Base-by-base conservation (phyloP, 2,113 vertebrate genomes). In the Tiliqua scincoides region DNA sequence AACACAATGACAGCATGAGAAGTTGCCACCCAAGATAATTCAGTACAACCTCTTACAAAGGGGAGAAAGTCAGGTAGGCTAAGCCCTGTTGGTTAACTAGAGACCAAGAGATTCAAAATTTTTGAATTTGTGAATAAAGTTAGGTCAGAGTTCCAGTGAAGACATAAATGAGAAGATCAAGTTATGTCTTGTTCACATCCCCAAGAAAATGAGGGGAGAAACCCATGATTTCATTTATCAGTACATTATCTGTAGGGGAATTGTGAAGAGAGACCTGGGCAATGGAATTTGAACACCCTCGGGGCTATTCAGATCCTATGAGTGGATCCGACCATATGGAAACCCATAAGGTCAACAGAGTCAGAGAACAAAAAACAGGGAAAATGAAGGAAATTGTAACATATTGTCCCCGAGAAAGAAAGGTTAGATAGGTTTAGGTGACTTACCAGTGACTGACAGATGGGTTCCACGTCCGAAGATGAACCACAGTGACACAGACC, bases 401-500 rank as follows among this genome's bases (percentile, higher is more conserved):
- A 71, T 35, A 35, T 71, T 14, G 15, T n/a, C 32, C 11, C 2
- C 7, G 32, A 37, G 68, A 71, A 71, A 17, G 32, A 71, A 37
- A 35, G 35, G 35, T 37, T 5, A 20, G 18, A 32, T 35, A 32
- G 37, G 35, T 37, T 21, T 18, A n/a, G 35, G 35, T 40, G 35
- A 71, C 70, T 71, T 71, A 71, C 70, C 70, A 21, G 70, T 71
- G 70, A 71, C 35, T 14, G 2, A 63, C 68, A 75, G 40, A n/a
- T 79, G 67, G 74, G 88, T 86, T 67, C 84, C 84, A 14, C n/a
- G 25, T 65, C 84, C 75, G 15, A 86, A 67, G 61, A 72, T 25
- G 54, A 32, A 86, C 68, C 88, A 89, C 88, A 77, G 75, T 89
- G 88, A 37, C 67, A 67, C 35, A 85, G 3, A 65, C 67, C 84